These are phyloP conservation scores for Mus spretus DNA, from an alignment of 2,797 vertebrate species.

Conservation along the genomic window DNA sequence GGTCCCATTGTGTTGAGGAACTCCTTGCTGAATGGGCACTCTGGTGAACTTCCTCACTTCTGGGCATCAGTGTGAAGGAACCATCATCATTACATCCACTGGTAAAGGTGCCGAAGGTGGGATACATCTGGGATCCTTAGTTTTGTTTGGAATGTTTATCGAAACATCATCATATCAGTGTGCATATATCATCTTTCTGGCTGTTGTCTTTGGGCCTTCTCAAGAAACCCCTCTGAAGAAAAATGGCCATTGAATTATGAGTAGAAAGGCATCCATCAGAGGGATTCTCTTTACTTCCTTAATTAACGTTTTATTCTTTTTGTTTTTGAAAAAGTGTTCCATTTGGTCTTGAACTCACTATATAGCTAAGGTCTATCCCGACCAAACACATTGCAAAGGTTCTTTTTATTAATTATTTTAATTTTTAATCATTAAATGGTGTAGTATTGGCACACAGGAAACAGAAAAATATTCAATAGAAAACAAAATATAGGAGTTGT, in stretches of 20 bases:
- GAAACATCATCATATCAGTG: background rate
- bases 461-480: background rate
- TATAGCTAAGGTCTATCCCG: background rate
- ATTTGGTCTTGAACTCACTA: background rate
- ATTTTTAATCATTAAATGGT: background rate
- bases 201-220: background rate
- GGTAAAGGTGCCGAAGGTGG: background rate
- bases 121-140: background rate
- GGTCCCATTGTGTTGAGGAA: background rate
- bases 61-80: background rate
- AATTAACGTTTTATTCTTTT: background rate
- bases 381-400: background rate
- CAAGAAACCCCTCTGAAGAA: background rate
- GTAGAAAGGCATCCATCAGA: background rate
- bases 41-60: background rate
- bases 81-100: background rate
- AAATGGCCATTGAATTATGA: background rate
- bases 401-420: background rate
- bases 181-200: background rate
- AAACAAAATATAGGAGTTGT: background rate
- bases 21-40: background rate
- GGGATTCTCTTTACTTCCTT: constrained; percentile 1
- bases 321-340: background rate
- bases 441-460: background rate
- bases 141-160: constrained; percentile 10